Evolutionary conservation across 2,113 vertebrate genomes (phyloP).

Genomic region (Gasterosteus aculeatus): DNA sequence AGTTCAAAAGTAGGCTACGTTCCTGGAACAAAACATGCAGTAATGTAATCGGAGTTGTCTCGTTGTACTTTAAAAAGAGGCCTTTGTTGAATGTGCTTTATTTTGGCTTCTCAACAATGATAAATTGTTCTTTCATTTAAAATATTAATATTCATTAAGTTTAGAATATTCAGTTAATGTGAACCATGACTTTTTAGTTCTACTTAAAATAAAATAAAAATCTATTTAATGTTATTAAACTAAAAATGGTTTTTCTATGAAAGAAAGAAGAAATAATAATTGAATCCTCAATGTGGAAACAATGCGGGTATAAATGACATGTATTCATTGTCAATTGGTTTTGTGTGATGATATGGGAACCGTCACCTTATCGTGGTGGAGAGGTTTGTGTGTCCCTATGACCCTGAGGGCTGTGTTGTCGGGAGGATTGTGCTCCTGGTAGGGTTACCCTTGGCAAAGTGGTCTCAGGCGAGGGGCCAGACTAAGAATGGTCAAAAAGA

Average conservation of each 20-base stretch:
- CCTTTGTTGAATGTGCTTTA: neutral
- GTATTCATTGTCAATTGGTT: neutral
- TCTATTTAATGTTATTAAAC: neutral
- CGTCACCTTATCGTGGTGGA: too few relatives aligned
- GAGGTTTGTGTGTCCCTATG: too few relatives aligned
- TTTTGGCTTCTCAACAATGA: neutral
- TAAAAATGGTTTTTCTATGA: neutral
- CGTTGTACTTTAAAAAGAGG: neutral
- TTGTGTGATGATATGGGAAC: too few relatives aligned
- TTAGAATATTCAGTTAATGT: neutral
- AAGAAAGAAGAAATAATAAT: neutral
- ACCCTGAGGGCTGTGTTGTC: too few relatives aligned
- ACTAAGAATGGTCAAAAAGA: too few relatives aligned
- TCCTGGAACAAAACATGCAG: neutral
- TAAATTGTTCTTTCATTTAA: neutral
- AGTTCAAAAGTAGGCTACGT: neutral
- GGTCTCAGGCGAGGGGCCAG: too few relatives aligned
- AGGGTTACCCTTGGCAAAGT: too few relatives aligned
- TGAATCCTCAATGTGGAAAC: neutral
- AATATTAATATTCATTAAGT: neutral
- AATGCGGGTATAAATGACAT: neutral
- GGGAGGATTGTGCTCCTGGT: too few relatives aligned
- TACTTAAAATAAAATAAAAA: neutral
- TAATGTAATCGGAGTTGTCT: neutral
- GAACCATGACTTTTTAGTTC: neutral